A percentile compares a stretch with the other conserved stretches of the same genome.
These are phyloP conservation scores for Metellina segmentata DNA, from an alignment of 2,888 invertebrate genomes.

Conservation along the genomic window DNA sequence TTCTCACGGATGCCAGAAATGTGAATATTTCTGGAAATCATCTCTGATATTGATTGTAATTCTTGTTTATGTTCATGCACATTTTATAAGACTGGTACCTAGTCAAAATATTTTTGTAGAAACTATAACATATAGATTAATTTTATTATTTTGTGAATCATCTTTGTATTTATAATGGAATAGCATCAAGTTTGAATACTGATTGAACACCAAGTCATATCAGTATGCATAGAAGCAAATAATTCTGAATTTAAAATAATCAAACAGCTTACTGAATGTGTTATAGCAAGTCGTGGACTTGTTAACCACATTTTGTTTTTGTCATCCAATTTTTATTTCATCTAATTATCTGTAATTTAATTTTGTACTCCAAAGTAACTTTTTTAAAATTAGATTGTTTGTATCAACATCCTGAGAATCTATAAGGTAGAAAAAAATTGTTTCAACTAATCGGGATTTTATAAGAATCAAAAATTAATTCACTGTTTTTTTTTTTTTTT, in stretches of 20 bases:
- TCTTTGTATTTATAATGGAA: not conserved
- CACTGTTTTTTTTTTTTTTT: slow-evolving; percentile 23
- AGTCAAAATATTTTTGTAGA: not conserved
- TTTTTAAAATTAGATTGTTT: not conserved
- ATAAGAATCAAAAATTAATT: not conserved
- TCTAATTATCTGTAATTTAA: not conserved
- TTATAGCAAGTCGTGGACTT: no score
- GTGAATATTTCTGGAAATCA: no score
- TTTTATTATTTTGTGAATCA: not conserved
- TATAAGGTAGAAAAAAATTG: not conserved
- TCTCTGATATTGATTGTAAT: not conserved
- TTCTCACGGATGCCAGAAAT: no score
- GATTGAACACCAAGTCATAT: no score
- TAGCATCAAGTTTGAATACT: not conserved
- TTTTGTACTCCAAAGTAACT: not conserved
- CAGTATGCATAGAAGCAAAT: no score
- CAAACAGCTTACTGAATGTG: no score
- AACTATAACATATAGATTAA: not conserved
- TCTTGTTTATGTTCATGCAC: slow-evolving; percentile 1
- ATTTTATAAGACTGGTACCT: not conserved
- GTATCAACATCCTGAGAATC: not conserved
- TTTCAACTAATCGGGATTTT: not conserved
- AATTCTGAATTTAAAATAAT: not conserved
- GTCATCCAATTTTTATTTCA: no score
- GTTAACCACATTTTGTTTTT: no score